A percentile compares a stretch with the other conserved stretches of the same genome.
These are phyloP conservation scores for Micrasema minimum DNA, from an alignment of 1,140 invertebrate genomes.

Conservation along the genomic window DNA sequence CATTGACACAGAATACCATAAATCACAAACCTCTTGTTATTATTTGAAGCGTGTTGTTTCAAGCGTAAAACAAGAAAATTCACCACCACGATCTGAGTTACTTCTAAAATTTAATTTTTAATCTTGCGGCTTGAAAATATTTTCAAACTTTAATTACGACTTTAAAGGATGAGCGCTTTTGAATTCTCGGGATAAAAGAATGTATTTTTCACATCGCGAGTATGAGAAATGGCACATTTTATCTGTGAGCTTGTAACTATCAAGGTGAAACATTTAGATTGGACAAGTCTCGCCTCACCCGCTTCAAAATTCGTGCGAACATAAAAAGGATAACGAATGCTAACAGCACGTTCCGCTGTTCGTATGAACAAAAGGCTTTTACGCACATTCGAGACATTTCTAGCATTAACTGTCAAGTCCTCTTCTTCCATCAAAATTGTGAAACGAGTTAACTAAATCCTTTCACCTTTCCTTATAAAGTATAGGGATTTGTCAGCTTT, in stretches of 20 bases:
- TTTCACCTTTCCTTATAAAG: slow-evolving; percentile 1
- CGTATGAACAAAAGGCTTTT: slow-evolving; percentile 35
- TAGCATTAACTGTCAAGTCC: slow-evolving; percentile 15
- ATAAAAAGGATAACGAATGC: slow-evolving; percentile 35
- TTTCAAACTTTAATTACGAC: too few relatives aligned
- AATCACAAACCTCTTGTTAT: too few relatives aligned
- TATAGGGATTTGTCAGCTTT: too few relatives aligned
- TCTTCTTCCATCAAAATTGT: slow-evolving; percentile 5
- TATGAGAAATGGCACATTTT: slow-evolving; percentile 18
- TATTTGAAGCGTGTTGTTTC: too few relatives aligned
- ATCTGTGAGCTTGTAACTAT: slow-evolving; percentile 6
- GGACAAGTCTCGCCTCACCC: slow-evolving; percentile 13
- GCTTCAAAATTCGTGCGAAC: slow-evolving; percentile 18
- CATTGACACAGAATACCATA: too few relatives aligned
- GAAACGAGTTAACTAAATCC: slow-evolving; percentile 8
- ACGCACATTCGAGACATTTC: slow-evolving; percentile 13
- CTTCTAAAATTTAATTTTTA: too few relatives aligned
- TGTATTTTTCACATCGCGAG: not conserved
- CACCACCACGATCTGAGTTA: too few relatives aligned
- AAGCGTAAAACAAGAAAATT: too few relatives aligned
- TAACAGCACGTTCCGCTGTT: slow-evolving; percentile 31
- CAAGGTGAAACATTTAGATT: slow-evolving; percentile 32
- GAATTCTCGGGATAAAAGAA: too few relatives aligned
- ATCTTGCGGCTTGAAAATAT: too few relatives aligned
- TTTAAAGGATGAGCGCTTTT: too few relatives aligned